Base-by-base conservation (phyloP, 2,113 vertebrate species). In the Notothenia rossii region DNA sequence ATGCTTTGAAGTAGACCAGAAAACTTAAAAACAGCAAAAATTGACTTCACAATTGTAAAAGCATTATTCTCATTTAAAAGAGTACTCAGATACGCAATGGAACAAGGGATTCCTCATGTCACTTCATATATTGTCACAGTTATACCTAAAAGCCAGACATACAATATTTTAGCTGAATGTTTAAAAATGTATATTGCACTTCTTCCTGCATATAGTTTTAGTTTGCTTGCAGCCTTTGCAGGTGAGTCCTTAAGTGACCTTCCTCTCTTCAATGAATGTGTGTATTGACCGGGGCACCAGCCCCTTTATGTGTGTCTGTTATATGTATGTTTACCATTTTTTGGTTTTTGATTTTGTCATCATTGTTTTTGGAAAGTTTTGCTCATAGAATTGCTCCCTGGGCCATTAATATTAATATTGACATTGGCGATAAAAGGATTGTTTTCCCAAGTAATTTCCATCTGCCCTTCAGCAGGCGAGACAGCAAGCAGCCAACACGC, bases 401-500 rank as follows among this genome's bases (percentile, higher is more conserved):
- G 75, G 64, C 84, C 77, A 92, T 92, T 92, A 83, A 92, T 91
- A 89, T 80, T 83, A 88, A 87, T 91, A 91, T 89, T 90, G 90
- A 92, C 86, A 86, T 62, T 88, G 82, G 77, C 86, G 87, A 91
- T 88, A 89, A 92, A 91, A 72, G 72, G 81, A 89, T 90, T 86
- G 82, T 87, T 86, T 83, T 86, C 64, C 72, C 75, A 71, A 86
- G 71, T 83, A 84, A 87, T 91, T 88, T 93, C 86, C 89, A 92
- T 92, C 86, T 94, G 89, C 79, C 90, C 88, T 94, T 93, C 86
- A 88, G 85, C 79, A 83, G 89, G 81, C 72, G 72, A 78, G 84
- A 90, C 80, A 90, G 82, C 61, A 46, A 71, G 87, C 83, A 75
- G 77, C 79, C 81, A 82, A 78, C 83, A 86, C 25, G 60, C 71